Evolutionary conservation across 2,888 invertebrate genomes (phyloP).

Genomic region (Eupithecia subumbrata): DNA sequence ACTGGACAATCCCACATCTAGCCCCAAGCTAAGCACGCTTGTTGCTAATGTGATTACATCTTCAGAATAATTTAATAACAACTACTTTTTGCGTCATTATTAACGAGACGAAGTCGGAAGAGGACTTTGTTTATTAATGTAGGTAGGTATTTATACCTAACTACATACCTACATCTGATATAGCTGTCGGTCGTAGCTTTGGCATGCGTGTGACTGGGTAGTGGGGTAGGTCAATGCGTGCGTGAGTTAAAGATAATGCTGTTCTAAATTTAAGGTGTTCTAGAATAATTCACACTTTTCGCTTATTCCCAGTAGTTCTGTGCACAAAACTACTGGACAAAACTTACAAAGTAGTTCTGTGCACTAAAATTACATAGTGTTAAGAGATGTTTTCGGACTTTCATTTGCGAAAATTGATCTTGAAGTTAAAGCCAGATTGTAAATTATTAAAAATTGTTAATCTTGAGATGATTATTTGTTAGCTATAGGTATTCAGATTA

Average conservation of each 20-base stretch:
- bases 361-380: too few relatives aligned
- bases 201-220: neutral
- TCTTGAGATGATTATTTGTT: neutral
- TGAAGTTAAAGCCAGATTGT: neutral
- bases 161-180: neutral
- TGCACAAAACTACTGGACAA: too few relatives aligned
- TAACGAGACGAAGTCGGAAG: conserved; percentile 1
- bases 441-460: neutral
- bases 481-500: too few relatives aligned
- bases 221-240: neutral
- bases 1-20: too few relatives aligned
- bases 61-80: neutral
- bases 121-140: conserved; percentile 3
- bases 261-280: neutral
- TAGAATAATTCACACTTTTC: neutral
- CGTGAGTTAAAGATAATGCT: neutral
- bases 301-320: too few relatives aligned
- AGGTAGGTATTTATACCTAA: neutral
- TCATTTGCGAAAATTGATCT: neutral
- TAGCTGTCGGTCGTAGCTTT: neutral
- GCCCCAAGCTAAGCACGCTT: too few relatives aligned
- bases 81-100: neutral
- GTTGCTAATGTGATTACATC: conserved; percentile 3
- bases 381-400: neutral
- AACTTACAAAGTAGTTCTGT: too few relatives aligned